Conservation (phyloP, 2,888 invertebrate genomes). For the Platycheirus albimanus region DNA sequence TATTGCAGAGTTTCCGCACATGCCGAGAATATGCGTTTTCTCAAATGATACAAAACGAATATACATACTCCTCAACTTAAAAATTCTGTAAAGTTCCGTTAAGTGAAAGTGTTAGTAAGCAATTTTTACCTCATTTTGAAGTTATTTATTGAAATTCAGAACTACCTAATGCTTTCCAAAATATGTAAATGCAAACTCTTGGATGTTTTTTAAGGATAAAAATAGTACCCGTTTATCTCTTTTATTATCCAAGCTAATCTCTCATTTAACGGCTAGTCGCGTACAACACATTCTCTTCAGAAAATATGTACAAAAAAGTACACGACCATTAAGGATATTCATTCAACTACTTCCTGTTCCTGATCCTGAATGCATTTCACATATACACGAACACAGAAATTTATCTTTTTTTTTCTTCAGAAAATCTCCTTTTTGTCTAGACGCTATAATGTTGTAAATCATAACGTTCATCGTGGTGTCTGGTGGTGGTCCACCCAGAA, state of each 20-base stretch:
- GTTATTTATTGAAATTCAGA: too few relatives aligned
- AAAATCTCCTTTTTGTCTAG: conserved; percentile 72
- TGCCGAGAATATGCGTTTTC: too few relatives aligned
- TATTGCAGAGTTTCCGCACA: too few relatives aligned
- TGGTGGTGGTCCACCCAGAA: conserved; percentile 52
- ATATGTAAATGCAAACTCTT: too few relatives aligned
- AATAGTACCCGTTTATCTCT: too few relatives aligned
- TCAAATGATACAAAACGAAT: too few relatives aligned
- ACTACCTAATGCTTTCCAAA: too few relatives aligned
- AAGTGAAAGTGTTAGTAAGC: too few relatives aligned
- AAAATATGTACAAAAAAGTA: background rate
- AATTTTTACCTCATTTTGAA: too few relatives aligned
- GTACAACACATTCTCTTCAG: conserved; percentile 40
- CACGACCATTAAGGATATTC: conserved; percentile 67
- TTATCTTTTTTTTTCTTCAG: conserved; percentile 54
- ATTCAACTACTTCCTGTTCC: conserved; percentile 72
- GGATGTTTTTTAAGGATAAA: too few relatives aligned
- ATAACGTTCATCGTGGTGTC: conserved; percentile 58
- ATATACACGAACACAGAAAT: conserved; percentile 58
- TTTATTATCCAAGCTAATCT: conserved; percentile 54
- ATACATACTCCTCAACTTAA: too few relatives aligned
- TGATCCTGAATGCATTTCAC: conserved; percentile 71
- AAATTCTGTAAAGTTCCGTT: too few relatives aligned
- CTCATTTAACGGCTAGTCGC: conserved; percentile 66
- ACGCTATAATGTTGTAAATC: conserved; percentile 70